phyloP scores from a whole-genome alignment of 2,797 vertebrate species.

The Heteromormyrus szaboi region DNA sequence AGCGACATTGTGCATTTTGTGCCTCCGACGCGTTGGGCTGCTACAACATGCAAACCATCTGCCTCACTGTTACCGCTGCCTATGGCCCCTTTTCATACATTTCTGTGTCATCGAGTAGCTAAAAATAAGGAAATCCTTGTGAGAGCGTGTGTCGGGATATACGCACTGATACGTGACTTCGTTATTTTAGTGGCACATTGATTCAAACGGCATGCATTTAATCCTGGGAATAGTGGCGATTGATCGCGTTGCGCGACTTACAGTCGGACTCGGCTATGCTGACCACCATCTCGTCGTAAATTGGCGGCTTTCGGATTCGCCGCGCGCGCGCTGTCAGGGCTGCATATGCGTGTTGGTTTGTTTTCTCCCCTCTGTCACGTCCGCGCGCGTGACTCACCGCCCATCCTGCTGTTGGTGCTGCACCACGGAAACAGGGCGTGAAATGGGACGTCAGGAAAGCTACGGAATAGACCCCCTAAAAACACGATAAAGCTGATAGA shows the following conservation, averaged over 20 bases:
- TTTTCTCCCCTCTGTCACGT: constrained; percentile 1
- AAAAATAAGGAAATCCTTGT: neutral
- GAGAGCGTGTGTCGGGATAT: neutral
- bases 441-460: neutral
- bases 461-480: neutral
- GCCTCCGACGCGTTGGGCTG: neutral
- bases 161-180: neutral
- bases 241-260: neutral
- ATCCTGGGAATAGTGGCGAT: neutral
- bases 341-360: neutral
- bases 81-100: neutral
- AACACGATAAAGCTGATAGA: neutral
- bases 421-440: neutral
- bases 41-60: neutral
- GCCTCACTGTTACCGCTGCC: neutral
- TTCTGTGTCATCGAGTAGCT: neutral
- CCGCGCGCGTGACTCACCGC: neutral
- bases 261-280: neutral
- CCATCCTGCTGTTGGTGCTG: neutral
- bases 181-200: neutral
- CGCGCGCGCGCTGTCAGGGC: neutral
- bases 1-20: neutral
- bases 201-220: neutral
- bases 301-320: neutral
- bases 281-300: neutral